phyloP scores from a whole-genome alignment of 2,113 vertebrate genomes.

The Malurus elegans region DNA sequence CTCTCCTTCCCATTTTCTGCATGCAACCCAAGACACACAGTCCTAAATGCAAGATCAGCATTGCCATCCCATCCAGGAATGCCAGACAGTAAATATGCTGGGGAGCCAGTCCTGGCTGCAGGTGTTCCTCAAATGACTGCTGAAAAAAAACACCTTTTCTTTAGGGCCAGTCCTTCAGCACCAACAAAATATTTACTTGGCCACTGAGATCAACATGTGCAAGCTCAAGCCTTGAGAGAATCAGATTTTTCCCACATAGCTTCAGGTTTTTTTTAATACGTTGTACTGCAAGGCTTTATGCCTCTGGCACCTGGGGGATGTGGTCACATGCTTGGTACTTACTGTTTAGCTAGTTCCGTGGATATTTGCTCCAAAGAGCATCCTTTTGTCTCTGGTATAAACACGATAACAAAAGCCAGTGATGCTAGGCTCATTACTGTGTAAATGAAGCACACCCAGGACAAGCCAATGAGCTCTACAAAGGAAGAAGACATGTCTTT shows the following conservation, averaged over 20 bases:
- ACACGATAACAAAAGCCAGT: constrained; percentile 85
- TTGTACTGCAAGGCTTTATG: background rate
- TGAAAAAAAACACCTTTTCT: background rate
- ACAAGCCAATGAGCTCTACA: constrained; percentile 86
- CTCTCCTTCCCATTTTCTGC: background rate
- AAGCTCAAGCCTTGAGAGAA: background rate
- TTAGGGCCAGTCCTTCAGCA: background rate
- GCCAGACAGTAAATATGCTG: background rate
- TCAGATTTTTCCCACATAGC: fast-evolving
- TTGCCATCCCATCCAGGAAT: background rate
- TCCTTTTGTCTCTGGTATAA: constrained; percentile 91
- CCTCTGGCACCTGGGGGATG: background rate
- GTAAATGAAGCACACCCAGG: constrained; percentile 89
- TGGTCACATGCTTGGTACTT: background rate
- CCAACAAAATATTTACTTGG: background rate
- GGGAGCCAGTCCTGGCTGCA: background rate
- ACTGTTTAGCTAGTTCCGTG: constrained; percentile 88
- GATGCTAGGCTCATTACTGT: constrained; percentile 85
- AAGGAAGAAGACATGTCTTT: background rate
- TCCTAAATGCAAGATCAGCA: background rate
- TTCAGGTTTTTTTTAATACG: background rate
- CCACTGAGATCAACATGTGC: background rate
- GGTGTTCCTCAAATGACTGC: background rate
- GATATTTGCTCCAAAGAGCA: constrained; percentile 92
- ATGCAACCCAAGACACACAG: background rate